These are phyloP conservation scores for Galbula dea DNA, from an alignment of 2,113 vertebrate species.

Conservation along the genomic window DNA sequence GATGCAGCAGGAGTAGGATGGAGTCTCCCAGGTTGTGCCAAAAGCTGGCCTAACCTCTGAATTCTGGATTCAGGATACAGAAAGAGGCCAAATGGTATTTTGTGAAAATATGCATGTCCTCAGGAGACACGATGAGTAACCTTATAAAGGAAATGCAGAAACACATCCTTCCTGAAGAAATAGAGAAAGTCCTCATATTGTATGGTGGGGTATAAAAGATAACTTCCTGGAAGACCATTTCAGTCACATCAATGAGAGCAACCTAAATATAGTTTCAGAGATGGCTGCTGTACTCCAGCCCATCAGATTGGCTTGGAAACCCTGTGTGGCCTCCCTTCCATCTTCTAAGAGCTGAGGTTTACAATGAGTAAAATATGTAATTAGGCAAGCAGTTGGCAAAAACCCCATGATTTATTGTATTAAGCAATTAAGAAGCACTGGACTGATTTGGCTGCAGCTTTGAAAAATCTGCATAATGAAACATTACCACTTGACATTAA, in stretches of 20 bases:
- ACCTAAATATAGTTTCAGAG: slow-evolving; percentile 20
- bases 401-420: slow-evolving; percentile 10
- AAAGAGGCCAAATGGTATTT: background rate
- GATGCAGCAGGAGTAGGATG: background rate
- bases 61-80: background rate
- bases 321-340: background rate
- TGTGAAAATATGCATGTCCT: background rate
- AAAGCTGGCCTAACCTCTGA: background rate
- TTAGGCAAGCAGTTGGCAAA: slow-evolving; percentile 43
- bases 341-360: background rate
- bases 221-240: background rate
- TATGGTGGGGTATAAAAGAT: background rate
- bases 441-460: background rate
- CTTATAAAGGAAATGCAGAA: background rate
- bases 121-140: background rate
- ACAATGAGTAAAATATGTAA: slow-evolving; percentile 30
- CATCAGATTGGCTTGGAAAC: slow-evolving; percentile 45
- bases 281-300: background rate
- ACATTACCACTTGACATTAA: slow-evolving; percentile 9
- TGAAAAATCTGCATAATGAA: slow-evolving; percentile 7
- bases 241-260: background rate
- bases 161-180: background rate
- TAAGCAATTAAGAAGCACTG: slow-evolving; percentile 24
- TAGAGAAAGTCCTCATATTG: background rate
- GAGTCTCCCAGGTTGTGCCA: background rate